Percentiles rank a stretch among this genome's conserved stretches.
phyloP scores from a whole-genome alignment of 2,888 invertebrate genomes.

The Crepidodera aurea region DNA sequence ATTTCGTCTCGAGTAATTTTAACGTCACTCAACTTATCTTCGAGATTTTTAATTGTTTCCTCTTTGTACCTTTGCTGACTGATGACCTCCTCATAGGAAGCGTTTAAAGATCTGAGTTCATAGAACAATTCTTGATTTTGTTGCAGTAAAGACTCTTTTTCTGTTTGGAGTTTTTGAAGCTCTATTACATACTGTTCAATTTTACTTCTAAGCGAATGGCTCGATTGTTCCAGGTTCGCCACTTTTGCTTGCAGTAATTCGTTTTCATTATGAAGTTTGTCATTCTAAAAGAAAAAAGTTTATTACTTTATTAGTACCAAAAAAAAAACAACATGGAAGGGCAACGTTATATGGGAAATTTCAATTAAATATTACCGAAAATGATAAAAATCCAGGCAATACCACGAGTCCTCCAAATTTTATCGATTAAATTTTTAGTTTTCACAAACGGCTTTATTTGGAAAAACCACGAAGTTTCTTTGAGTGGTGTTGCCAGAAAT shows the following conservation, averaged over 20 bases:
- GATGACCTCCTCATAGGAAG: constrained; percentile 42
- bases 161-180: constrained; percentile 46
- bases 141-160: constrained; percentile 50
- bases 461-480: no score
- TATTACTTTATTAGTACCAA: no score
- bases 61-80: constrained; percentile 49
- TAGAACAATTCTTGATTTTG: constrained; percentile 52
- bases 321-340: no score
- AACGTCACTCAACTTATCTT: constrained; percentile 54
- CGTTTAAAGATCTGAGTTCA: constrained; percentile 52
- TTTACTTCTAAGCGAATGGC: constrained; percentile 50
- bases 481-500: no score
- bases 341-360: no score
- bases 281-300: constrained; percentile 48
- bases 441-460: no score
- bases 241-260: constrained; percentile 46
- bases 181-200: constrained; percentile 51
- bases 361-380: no score
- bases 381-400: no score
- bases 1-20: constrained; percentile 55
- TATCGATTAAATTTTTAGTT: no score
- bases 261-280: constrained; percentile 52
- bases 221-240: constrained; percentile 48
- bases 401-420: no score
- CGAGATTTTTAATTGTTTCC: constrained; percentile 52